Evolutionary conservation across 2,797 vertebrate species (phyloP).

Genomic region (Pithecia hirsuta): DNA sequence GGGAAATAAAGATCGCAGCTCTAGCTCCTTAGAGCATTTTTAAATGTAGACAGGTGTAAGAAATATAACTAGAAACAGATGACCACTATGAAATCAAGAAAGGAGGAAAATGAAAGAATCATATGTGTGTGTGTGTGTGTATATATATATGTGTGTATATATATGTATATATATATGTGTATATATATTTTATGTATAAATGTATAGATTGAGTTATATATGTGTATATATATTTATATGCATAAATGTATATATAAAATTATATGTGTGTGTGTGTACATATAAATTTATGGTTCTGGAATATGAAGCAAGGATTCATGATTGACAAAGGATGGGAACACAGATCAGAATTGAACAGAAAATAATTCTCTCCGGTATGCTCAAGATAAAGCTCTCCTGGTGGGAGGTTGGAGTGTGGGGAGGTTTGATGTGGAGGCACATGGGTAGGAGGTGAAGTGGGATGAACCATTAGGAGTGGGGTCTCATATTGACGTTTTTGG

Average conservation of each 20-base stretch:
- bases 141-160: too few relatives aligned
- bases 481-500: not conserved
- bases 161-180: not conserved
- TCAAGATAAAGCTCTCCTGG: not conserved
- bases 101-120: not conserved
- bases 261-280: not conserved
- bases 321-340: not conserved
- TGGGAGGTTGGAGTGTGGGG: not conserved
- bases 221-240: not conserved
- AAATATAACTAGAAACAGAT: not conserved
- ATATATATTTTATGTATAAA: not conserved
- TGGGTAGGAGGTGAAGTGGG: not conserved
- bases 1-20: not conserved
- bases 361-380: not conserved
- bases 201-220: not conserved
- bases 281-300: not conserved
- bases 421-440: not conserved
- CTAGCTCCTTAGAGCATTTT: not conserved
- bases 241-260: not conserved
- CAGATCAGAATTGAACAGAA: not conserved
- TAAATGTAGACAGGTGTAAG: not conserved
- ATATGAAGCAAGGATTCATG: not conserved
- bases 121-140: not conserved
- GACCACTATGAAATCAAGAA: not conserved
- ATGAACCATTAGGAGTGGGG: not conserved